Conservation (phyloP, 2,797 vertebrate species). For the Taeniopygia guttata region DNA sequence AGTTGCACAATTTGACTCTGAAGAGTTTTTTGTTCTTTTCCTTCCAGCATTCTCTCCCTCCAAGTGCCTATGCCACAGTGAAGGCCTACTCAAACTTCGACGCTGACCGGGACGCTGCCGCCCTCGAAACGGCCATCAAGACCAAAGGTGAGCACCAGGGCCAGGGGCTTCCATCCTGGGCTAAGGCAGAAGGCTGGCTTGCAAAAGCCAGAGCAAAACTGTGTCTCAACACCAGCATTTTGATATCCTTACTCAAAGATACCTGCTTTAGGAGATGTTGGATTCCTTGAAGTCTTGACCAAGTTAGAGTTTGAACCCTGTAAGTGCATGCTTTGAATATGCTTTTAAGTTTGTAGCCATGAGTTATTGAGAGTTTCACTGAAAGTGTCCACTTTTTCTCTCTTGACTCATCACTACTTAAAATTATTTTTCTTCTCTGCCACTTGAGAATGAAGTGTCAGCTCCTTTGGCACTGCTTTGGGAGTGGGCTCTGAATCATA, state of each 20-base stretch:
- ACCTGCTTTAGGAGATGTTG: not conserved
- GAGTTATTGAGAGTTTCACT: not conserved
- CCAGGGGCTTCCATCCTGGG: not conserved
- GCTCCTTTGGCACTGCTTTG: not conserved
- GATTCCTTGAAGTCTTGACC: not conserved
- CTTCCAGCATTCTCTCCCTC: conserved; percentile 71
- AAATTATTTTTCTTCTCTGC: not conserved
- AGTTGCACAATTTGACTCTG: not conserved
- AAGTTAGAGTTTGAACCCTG: not conserved
- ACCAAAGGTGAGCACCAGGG: conserved; percentile 84
- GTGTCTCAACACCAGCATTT: accelerated
- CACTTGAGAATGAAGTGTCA: not conserved
- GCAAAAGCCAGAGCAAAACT: not conserved
- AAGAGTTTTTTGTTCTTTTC: not conserved
- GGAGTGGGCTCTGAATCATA: not conserved
- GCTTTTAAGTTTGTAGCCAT: not conserved
- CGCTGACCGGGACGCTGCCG: conserved; percentile 86
- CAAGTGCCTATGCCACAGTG: conserved; percentile 74
- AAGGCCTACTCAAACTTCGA: conserved; percentile 84
- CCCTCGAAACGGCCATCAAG: conserved; percentile 93
- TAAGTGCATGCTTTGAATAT: not conserved
- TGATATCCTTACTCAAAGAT: not conserved
- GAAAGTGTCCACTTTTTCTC: not conserved
- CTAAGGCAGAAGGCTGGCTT: not conserved
- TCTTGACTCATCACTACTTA: not conserved